phyloP scores from a whole-genome alignment of 2,888 invertebrate genomes.

The Phoronis australis region DNA sequence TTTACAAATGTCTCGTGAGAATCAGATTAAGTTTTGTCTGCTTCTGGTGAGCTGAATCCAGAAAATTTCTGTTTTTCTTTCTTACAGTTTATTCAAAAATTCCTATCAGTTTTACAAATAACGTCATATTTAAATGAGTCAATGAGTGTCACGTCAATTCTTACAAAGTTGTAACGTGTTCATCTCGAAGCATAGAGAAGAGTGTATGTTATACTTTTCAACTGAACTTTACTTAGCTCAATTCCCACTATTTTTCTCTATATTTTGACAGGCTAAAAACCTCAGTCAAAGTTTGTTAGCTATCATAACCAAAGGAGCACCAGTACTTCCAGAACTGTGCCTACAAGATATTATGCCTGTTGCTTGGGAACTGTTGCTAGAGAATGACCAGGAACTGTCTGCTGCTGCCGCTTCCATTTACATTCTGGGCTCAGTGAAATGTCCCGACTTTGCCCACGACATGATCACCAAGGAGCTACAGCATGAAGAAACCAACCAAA shows the following conservation, averaged over 20 bases:
- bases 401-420: slow-evolving; percentile 67
- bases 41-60: no score
- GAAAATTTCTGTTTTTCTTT: no score
- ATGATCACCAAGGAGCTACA: slow-evolving; percentile 84
- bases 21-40: no score
- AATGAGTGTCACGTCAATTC: no score
- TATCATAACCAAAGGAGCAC: slow-evolving; percentile 48
- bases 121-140: no score
- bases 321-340: slow-evolving; percentile 72
- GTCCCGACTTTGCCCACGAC: slow-evolving; percentile 81
- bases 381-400: slow-evolving; percentile 67
- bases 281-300: slow-evolving; percentile 71
- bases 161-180: no score
- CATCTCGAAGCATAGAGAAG: no score
- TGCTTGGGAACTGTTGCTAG: slow-evolving; percentile 91
- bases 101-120: no score
- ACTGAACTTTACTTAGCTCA: no score
- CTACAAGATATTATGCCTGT: slow-evolving; percentile 83
- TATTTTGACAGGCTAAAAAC: slow-evolving; percentile 67
- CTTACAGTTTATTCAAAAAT: no score
- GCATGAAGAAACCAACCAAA: slow-evolving; percentile 72
- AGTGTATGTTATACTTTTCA: not conserved
- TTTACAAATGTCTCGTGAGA: no score
- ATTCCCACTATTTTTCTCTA: not conserved
- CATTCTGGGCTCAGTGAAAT: slow-evolving; percentile 86